These are phyloP conservation scores for Hyposmocoma kahamanoa DNA, from an alignment of 1,140 invertebrate species.

Conservation along the genomic window DNA sequence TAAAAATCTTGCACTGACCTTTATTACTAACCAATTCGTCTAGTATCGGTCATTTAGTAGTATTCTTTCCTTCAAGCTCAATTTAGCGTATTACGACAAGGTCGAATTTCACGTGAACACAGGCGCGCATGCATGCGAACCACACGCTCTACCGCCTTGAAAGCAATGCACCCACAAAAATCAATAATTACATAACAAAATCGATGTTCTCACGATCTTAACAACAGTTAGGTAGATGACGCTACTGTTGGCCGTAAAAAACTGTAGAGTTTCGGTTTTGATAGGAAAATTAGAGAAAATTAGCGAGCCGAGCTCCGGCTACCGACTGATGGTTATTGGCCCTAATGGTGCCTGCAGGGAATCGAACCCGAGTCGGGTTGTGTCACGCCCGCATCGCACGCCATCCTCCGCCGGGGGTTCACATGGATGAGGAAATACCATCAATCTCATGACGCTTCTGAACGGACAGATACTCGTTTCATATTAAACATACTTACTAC, in stretches of 20 bases:
- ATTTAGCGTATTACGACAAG: slow-evolving; percentile 46
- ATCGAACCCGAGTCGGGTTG: slow-evolving; percentile 34
- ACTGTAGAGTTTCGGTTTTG: slow-evolving; percentile 52
- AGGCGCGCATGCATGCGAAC: slow-evolving; percentile 15
- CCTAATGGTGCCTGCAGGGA: slow-evolving; percentile 61
- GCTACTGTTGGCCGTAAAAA: slow-evolving; percentile 42
- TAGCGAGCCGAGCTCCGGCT: slow-evolving; percentile 47
- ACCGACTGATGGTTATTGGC: slow-evolving; percentile 66
- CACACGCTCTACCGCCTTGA: slow-evolving; percentile 37
- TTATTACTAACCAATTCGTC: background rate
- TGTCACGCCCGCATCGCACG: slow-evolving; percentile 55
- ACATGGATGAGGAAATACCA: slow-evolving; percentile 24
- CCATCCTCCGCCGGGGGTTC: slow-evolving; percentile 29
- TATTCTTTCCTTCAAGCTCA: slow-evolving; percentile 41
- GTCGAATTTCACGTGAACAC: slow-evolving; percentile 26
- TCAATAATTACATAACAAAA: slow-evolving; percentile 49
- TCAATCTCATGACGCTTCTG: slow-evolving; percentile 13
- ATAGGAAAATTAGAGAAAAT: slow-evolving; percentile 72
- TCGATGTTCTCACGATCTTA: slow-evolving; percentile 50
- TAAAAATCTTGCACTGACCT: too few relatives aligned
- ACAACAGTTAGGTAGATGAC: slow-evolving; percentile 8
- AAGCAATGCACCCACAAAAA: slow-evolving; percentile 27
- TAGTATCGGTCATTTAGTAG: background rate
- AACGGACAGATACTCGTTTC: too few relatives aligned
- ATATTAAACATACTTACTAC: too few relatives aligned